phyloP scores from a whole-genome alignment of 1,140 invertebrate genomes.

The Lepidostoma basale region DNA sequence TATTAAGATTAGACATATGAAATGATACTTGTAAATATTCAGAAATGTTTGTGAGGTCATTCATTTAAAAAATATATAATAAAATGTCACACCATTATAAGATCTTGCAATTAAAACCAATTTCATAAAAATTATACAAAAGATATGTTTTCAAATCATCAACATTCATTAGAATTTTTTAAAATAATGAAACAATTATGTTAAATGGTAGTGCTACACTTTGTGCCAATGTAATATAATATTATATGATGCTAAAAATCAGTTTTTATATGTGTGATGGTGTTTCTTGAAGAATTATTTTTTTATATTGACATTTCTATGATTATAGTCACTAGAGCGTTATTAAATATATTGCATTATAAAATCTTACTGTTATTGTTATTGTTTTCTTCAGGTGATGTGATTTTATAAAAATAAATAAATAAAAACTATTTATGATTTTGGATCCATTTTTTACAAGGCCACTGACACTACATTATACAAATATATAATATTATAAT shows the following conservation, averaged over 20 bases:
- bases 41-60: no score
- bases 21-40: not conserved
- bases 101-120: not conserved
- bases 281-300: not conserved
- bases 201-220: slow-evolving; percentile 20
- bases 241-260: not conserved
- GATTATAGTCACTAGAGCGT: not conserved
- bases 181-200: slow-evolving; percentile 2
- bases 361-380: not conserved
- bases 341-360: not conserved
- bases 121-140: not conserved
- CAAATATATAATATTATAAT: no score
- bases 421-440: not conserved
- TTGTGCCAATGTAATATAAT: not conserved
- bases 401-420: not conserved
- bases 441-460: not conserved
- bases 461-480: no score
- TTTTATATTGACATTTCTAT: not conserved
- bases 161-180: not conserved
- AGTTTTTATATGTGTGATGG: not conserved
- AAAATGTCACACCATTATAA: not conserved
- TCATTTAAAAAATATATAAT: no score
- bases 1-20: not conserved
- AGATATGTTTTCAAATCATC: not conserved
- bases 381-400: not conserved